Evolutionary conservation across 2,113 vertebrate species (phyloP).

Genomic region (Hoplias malabaricus): DNA sequence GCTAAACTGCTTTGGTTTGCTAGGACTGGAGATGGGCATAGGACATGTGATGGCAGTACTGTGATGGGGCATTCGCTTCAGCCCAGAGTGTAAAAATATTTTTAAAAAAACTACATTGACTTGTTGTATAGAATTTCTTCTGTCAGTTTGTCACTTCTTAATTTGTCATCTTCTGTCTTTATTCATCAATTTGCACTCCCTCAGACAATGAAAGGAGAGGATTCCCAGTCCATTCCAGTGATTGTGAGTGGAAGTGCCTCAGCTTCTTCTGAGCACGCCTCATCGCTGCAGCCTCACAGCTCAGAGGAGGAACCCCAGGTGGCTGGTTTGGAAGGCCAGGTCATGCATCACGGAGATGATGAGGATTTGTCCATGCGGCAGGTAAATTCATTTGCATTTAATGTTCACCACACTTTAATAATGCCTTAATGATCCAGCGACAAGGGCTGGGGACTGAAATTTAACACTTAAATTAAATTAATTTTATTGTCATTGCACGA

Average conservation of each 20-base stretch:
- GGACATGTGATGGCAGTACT: too few species aligned
- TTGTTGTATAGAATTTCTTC: too few species aligned
- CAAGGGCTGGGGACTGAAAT: neutral
- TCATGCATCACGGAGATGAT: constrained; percentile 45
- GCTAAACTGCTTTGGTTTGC: too few species aligned
- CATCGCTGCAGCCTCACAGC: constrained; percentile 57
- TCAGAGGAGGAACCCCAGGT: constrained; percentile 47
- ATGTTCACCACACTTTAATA: neutral
- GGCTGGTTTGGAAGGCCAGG: constrained; percentile 38
- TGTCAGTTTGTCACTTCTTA: too few species aligned
- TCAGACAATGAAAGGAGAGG: constrained; percentile 63
- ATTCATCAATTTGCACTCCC: neutral
- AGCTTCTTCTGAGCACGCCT: constrained; percentile 47
- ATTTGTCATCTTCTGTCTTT: neutral
- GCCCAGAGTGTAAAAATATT: too few species aligned
- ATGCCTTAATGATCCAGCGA: neutral
- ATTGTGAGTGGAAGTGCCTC: constrained; percentile 65
- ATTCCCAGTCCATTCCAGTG: constrained; percentile 52
- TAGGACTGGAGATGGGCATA: too few species aligned
- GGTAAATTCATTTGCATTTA: constrained; percentile 50
- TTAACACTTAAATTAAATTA: neutral
- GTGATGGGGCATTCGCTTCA: too few species aligned
- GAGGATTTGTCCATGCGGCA: constrained; percentile 57
- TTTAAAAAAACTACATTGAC: too few species aligned
- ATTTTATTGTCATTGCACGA: too few species aligned